Percentiles rank a stretch among this genome's conserved stretches.
These are phyloP conservation scores for Autographa pulchrina DNA, from an alignment of 2,888 invertebrate species.

Conservation along the genomic window DNA sequence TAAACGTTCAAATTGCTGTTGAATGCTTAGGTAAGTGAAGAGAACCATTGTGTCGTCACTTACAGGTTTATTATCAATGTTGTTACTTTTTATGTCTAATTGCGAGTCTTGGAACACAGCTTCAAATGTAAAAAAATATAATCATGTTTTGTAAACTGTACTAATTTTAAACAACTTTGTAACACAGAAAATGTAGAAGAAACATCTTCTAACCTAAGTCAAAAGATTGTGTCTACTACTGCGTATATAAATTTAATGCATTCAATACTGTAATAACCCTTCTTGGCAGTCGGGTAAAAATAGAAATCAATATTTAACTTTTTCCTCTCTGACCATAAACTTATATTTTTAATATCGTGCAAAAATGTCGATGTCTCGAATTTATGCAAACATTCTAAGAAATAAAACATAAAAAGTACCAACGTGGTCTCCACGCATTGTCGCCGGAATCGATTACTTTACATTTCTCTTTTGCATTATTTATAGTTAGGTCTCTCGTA, in stretches of 20 bases:
- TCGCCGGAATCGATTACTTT: conserved; percentile 5
- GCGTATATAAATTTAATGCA: too few species aligned
- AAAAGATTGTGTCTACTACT: too few species aligned
- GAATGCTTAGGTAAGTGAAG: background rate
- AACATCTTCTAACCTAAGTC: too few species aligned
- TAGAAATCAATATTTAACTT: too few species aligned
- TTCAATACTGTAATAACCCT: too few species aligned
- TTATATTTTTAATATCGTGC: background rate
- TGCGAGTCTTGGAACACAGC: background rate
- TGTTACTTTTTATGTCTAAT: background rate
- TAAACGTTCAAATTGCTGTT: conserved; percentile 9
- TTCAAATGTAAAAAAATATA: too few species aligned
- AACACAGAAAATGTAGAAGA: too few species aligned
- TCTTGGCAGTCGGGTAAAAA: too few species aligned
- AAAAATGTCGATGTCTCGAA: background rate
- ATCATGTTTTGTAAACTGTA: too few species aligned
- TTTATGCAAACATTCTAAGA: background rate
- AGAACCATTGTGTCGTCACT: background rate
- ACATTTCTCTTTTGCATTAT: conserved; percentile 6
- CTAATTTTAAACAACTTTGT: too few species aligned
- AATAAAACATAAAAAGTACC: conserved; percentile 1
- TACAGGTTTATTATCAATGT: background rate
- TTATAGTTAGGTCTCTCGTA: background rate
- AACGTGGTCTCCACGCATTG: background rate
- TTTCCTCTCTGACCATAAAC: background rate